Base-by-base conservation (phyloP, 2,113 vertebrate genomes). In the Rattus norvegicus region DNA sequence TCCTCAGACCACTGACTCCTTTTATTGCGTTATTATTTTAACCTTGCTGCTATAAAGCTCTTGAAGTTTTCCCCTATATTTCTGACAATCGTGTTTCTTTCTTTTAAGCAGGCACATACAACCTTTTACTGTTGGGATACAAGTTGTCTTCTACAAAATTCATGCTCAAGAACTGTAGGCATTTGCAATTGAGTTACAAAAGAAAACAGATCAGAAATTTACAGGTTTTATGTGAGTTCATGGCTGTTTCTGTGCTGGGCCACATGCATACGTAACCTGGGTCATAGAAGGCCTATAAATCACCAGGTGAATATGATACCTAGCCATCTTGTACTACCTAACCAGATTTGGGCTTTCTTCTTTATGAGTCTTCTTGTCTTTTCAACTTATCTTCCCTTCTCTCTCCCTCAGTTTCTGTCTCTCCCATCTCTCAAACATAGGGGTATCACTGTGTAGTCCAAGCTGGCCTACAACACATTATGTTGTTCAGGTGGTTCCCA, bases 291-390 rank as follows among this genome's bases (percentile, higher is more conserved):
- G 24, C n/a, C 83, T 65, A 14, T 17, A 85, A 43, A 65, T 7
- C 1, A 0, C 17, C 36, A 61, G 59, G 2, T 73, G 72, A 63
- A 47, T 85, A 24, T 49, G 86, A 30, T 24, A 59, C 12, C 30
- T 69, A 69, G 12, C 85, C 28, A 77, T 89, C 22, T 88, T 90
- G 63, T 84, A 80, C 24, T 86, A 88, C 73, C 43, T 84, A 73
- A 28, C 19, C 56, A 59, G 75, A 69, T 89, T 94, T 52, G 63
- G 7, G 12, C 77, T 16, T 26, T 88, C 13, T 92, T 93, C 63
- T 97, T 33, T 70, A 52, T 22, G 12, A 76, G 12, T 77, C 20
- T 33, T 56, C 13, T 81, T 93, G 19, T 52, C 22, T 85, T 93
- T 24, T 19, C 28, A 7, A 54, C 1, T 54, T 72, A 65, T 84